Base-by-base conservation (phyloP, 2,888 invertebrate species). In the Hirtodrosophila histrioides region DNA sequence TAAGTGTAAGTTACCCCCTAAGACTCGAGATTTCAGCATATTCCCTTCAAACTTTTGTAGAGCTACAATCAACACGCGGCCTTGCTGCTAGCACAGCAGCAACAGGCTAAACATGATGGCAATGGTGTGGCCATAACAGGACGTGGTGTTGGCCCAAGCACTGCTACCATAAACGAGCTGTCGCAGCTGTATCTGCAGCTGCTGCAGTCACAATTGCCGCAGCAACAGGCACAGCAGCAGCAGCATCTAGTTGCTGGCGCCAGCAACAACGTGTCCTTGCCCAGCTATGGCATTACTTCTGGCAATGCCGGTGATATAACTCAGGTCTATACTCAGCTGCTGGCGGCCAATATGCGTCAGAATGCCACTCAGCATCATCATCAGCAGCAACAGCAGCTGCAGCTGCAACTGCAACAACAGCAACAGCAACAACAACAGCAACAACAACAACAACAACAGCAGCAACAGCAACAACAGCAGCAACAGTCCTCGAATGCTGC, bases 251-350 rank as follows among this genome's bases (percentile, higher is more conserved):
- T 70, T 9, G 10, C 54, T 9, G 57, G 70, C 12, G 35, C n/a
- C 9, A n/a, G 46, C 10, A 56, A 10, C 49, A 61, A 44, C 40
- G 41, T 60, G 65, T 17, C 55, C 1, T 35, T 60, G 53, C 58
- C 72, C 27, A 44, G 56, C 27, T 55, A 57, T 4, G 49, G 43
- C 35, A 17, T 48, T n/a, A 9, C n/a, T 23, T 35, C 49, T 2
- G 40, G 51, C 43, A 50, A 50, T 35, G 36, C 23, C 5, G 46
- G 27, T 11, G 41, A 61, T 11, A 54, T 61, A 0, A 37, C 11
- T 0, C 48, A 56, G 29, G 43, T 51, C n/a, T 75, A 73, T 23
- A 60, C 44, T 5, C 76, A 75, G 35, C 36, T 73, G 9, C n/a
- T 61, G 46, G 39, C 50, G 10, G 41, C 50, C 5, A 75, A 75